Base-by-base conservation (phyloP, 2,113 vertebrate species). In the Poecile atricapillus region DNA sequence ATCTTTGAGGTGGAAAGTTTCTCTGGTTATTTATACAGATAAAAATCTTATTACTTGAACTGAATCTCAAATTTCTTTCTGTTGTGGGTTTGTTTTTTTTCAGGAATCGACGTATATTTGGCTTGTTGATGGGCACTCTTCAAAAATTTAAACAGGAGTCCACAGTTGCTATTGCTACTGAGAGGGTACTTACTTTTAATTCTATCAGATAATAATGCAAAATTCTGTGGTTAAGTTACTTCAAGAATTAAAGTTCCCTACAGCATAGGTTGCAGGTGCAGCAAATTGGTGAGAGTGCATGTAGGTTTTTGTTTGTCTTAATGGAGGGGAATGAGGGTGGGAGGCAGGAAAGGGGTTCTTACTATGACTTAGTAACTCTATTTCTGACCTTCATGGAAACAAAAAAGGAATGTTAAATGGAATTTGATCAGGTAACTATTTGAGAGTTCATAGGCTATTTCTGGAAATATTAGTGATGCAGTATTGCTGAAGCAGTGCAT, bases 101-200 rank as follows among this genome's bases (percentile, higher is more conserved):
- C 95, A 99, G 99, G 98, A 99, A 99, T 98, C 99, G 99, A 96
- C 99, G 99, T 94, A 99, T 99, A 99, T 99, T 99, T 97, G 99
- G 99, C 98, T 98, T 99, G 98, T 98, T 99, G 97, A 99, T 99
- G 99, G 99, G 99, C 96, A 99, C 99, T 21, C 98, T 99, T 94
- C 99, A 99, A 37, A 99, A 99, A 96, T 99, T 99, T 96, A 99
- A 99, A 94, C 99, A 99, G 96, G 99, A 99, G 95, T 99, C 99
- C 13, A 99, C 98, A 44, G 98, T 99, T 91, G 98, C 99, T 93
- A 98, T 99, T 92, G 98, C 99, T 94, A 98, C 99, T 84, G 99
- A 99, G 58, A 98, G 97, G 98, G 99, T 99, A 98, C 58, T 95
- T 95, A 67, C 27, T 97, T 87, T 94, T 73, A 46, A 12, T 91